phyloP scores from a whole-genome alignment of 2,888 invertebrate species.

The Seira sanloemensis region DNA sequence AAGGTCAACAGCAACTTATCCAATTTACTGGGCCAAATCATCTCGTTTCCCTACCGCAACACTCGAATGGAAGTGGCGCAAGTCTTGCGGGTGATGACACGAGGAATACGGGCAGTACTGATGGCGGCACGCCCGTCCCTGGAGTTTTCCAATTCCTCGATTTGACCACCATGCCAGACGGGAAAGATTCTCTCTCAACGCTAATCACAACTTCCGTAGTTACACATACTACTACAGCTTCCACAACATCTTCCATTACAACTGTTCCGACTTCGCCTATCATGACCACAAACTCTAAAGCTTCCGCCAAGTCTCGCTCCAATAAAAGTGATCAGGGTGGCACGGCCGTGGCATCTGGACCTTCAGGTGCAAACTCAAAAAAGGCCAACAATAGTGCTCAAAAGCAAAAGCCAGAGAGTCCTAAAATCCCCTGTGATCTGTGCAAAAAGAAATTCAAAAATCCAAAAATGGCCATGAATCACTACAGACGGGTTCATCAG shows the following conservation, averaged over 20 bases:
- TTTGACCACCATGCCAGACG: conserved; percentile 25
- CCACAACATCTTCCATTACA: conserved; percentile 51
- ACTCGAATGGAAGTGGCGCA: conserved; percentile 4
- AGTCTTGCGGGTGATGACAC: neutral
- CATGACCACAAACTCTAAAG: conserved; percentile 22
- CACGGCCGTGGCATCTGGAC: conserved; percentile 25
- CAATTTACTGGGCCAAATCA: conserved; percentile 53
- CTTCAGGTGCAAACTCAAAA: conserved; percentile 38
- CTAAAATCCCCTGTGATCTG: conserved; percentile 64
- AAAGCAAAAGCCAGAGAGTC: conserved; percentile 32
- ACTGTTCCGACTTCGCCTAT: conserved; percentile 30
- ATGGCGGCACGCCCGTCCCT: neutral
- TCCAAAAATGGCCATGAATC: conserved; percentile 69
- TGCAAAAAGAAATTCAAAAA: conserved; percentile 73
- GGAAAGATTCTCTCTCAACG: conserved; percentile 23
- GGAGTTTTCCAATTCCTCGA: conserved; percentile 40
- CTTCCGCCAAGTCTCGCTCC: conserved; percentile 30
- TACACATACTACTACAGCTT: conserved; percentile 40
- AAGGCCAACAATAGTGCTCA: conserved; percentile 36
- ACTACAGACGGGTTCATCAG: conserved; percentile 71
- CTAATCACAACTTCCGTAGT: conserved; percentile 38
- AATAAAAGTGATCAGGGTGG: conserved; percentile 29
- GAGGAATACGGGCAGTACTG: neutral
- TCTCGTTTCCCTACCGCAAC: conserved; percentile 19
- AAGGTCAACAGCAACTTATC: conserved; percentile 54